Base-by-base conservation (phyloP, 2,113 vertebrate species). In the Perca schrenkii region DNA sequence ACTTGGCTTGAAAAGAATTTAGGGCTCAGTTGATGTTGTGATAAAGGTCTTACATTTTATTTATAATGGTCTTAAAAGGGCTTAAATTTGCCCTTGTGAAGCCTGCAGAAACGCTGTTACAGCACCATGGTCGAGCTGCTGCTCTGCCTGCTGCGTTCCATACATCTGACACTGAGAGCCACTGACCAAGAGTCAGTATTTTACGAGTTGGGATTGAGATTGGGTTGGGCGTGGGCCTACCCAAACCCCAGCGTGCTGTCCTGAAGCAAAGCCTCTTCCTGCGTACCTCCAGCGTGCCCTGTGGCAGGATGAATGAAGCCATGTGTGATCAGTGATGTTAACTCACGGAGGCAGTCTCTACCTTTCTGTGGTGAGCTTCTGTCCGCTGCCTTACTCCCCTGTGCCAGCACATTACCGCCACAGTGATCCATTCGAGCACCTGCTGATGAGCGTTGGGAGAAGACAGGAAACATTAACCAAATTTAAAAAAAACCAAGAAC, bases 361-460 rank as follows among this genome's bases (percentile, higher is more conserved):
- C 54, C 75, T 73, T n/a, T 40, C 60, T 19, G 40, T 31, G 40
- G 12, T 3, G 62, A 61, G 65, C 22, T 43, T 61, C 19, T 15
- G 62, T 74, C 69, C 56, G 17, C 49, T 31, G 60, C 56, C 25
- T 34, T 19, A 1, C 46, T 50, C 73, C 68, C 62, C 28, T 6
- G 28, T 15, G 28, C 34, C 52, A 19, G 11, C 69, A 56, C 71
- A 61, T 82, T 8, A 65, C 43, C 16, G 6, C 49, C 40, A 53
- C 63, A 54, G 40, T 4, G 21, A 77, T 71, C 31, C 31, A 68
- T 53, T 71, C 40, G 54, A 65, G 28, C 67, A 73, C 80, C 79
- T 67, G 75, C 85, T 53, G 46, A 68, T 40, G 63, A 82, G 71
- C 19, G 2, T 15, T 0, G 68, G 61, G 54, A 88, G 50, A 84